A percentile compares a stretch with the other conserved stretches of the same genome.
Evolutionary conservation across 2,797 vertebrate species (phyloP).

Genomic region (Sebastolobus alascanus): DNA sequence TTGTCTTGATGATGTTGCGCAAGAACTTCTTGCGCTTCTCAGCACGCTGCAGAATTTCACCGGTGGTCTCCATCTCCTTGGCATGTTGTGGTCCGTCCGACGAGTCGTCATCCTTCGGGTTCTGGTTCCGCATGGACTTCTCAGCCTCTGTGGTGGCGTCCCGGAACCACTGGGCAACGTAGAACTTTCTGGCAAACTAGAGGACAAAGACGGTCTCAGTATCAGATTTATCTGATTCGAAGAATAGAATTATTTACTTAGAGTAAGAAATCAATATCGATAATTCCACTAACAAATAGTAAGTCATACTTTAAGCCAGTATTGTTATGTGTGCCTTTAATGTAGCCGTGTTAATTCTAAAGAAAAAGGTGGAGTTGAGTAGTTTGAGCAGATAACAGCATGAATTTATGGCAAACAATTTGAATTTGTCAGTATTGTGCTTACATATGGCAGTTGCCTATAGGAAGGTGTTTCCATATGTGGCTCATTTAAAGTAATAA

Average conservation of each 20-base stretch:
- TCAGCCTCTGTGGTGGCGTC: conserved; percentile 97
- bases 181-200: conserved; percentile 98
- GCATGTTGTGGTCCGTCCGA: conserved; percentile 94
- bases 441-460: neutral
- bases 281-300: neutral
- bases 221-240: neutral
- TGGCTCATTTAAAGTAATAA: neutral
- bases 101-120: conserved; percentile 92
- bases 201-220: conserved; percentile 7
- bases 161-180: conserved; percentile 97
- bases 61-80: conserved; percentile 94
- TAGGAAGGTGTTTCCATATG: neutral
- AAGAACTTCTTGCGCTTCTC: conserved; percentile 96
- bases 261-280: neutral
- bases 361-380: neutral
- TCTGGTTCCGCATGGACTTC: conserved; percentile 95
- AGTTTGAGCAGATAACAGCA: neutral
- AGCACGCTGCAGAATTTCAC: conserved; percentile 96
- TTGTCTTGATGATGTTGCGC: conserved; percentile 92
- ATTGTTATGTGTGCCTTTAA: neutral
- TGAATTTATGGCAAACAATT: neutral
- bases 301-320: neutral
- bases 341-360: neutral
- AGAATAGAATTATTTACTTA: neutral
- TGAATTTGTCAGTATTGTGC: neutral